Conservation (phyloP, 2,888 invertebrate species). For the Andrena bucephala region DNA sequence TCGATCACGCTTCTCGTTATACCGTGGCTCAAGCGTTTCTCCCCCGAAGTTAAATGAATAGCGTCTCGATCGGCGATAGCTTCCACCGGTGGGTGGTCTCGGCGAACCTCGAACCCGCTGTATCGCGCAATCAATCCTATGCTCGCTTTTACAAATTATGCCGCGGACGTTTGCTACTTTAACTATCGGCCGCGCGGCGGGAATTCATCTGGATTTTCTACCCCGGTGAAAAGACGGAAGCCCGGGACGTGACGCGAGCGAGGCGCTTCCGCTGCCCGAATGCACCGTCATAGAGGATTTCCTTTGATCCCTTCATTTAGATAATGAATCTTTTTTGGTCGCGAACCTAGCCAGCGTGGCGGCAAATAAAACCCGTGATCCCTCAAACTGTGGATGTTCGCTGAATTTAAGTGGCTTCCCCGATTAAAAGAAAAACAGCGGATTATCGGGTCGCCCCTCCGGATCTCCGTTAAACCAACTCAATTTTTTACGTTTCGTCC, state of each 20-base stretch:
- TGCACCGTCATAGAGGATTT: slow-evolving; percentile 19
- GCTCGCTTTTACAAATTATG: background rate
- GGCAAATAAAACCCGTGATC: slow-evolving; percentile 49
- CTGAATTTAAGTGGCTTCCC: slow-evolving; percentile 50
- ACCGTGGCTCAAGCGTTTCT: background rate
- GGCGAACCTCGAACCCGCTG: background rate
- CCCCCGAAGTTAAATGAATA: background rate
- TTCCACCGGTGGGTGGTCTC: background rate
- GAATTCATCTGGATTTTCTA: slow-evolving; percentile 32
- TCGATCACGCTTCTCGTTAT: slow-evolving; percentile 43
- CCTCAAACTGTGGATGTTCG: slow-evolving; percentile 53
- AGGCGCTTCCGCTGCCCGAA: slow-evolving; percentile 28
- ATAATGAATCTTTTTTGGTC: slow-evolving; percentile 55
- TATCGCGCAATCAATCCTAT: background rate
- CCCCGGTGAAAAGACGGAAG: slow-evolving; percentile 12
- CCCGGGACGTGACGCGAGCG: slow-evolving; percentile 41
- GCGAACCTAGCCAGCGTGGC: slow-evolving; percentile 17
- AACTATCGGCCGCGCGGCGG: background rate
- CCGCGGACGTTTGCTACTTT: background rate
- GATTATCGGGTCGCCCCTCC: slow-evolving; percentile 22
- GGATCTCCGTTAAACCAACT: background rate
- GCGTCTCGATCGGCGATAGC: slow-evolving; percentile 7
- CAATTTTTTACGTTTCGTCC: background rate
- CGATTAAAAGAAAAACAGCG: slow-evolving; percentile 54
- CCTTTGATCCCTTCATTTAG: slow-evolving; percentile 60